These are phyloP conservation scores for Australoheros scitulus DNA, from an alignment of 2,113 vertebrate species.

Conservation along the genomic window DNA sequence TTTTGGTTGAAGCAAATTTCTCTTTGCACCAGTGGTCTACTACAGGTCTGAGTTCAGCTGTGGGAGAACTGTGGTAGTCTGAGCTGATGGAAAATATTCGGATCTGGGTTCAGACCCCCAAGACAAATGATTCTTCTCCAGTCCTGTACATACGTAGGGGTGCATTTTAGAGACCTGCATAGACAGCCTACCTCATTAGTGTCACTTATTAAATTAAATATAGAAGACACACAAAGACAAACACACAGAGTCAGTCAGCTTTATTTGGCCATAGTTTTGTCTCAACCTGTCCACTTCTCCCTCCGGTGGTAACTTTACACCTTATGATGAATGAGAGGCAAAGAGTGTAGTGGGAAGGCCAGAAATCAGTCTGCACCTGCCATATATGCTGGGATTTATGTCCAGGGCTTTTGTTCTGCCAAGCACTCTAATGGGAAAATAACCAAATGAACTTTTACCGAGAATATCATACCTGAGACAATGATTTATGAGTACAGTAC, in stretches of 20 bases:
- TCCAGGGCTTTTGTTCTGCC: conserved; percentile 28
- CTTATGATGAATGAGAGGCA: conserved; percentile 64
- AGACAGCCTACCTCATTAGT: not conserved
- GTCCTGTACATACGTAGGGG: not conserved
- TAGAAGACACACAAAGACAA: conserved; percentile 1
- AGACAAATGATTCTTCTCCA: conserved; percentile 2
- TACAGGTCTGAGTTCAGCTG: conserved; percentile 10
- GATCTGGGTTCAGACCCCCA: not conserved
- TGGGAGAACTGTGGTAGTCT: not conserved
- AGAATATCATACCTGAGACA: conserved; percentile 6
- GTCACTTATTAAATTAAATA: not conserved
- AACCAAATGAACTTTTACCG: not conserved
- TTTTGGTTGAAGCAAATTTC: conserved; percentile 39
- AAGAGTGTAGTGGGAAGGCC: conserved; percentile 30
- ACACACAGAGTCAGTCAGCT: not conserved
- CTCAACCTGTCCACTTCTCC: conserved; percentile 26
- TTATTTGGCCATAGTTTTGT: conserved; percentile 36
- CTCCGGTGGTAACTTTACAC: conserved; percentile 55
- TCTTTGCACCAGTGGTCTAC: conserved; percentile 37
- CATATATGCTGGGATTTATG: conserved; percentile 39
- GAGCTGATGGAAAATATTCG: not conserved
- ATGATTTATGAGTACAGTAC: not conserved
- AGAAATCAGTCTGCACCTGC: conserved; percentile 65
- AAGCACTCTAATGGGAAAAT: not conserved
- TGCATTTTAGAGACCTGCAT: not conserved